Evolutionary conservation across 2,888 invertebrate species (phyloP).

Genomic region (Oxyteleia sp.): DNA sequence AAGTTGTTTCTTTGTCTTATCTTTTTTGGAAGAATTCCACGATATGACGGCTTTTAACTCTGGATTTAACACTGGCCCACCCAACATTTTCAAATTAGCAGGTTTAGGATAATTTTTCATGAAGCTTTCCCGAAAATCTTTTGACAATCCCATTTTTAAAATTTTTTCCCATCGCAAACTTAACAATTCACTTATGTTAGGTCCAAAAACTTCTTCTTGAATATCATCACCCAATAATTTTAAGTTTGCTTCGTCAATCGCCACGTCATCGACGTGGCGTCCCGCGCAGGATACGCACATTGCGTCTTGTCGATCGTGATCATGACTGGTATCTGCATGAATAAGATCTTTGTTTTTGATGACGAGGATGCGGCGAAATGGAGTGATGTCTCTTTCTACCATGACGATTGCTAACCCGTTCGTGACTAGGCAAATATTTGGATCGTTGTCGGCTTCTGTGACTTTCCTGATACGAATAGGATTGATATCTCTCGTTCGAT

Average conservation of each 20-base stretch:
- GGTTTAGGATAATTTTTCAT: conserved; percentile 9
- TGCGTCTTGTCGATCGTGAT: no score
- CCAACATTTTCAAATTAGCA: background rate
- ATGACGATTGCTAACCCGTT: no score
- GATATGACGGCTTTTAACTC: conserved; percentile 2
- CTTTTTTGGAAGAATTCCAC: background rate
- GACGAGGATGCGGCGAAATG: no score
- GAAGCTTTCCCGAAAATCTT: background rate
- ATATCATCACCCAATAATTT: conserved; percentile 10
- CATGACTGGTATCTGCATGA: no score
- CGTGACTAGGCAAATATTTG: no score
- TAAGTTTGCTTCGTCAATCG: no score
- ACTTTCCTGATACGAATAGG: no score
- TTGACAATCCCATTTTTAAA: conserved; percentile 2
- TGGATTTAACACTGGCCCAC: background rate
- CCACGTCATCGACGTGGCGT: conserved; percentile 13
- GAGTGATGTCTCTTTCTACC: no score
- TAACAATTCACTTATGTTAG: background rate
- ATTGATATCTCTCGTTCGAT: no score
- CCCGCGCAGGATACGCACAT: conserved; percentile 10
- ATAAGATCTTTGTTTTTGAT: no score
- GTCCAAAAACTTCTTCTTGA: background rate
- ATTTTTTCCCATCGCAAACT: conserved; percentile 7
- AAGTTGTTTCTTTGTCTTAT: background rate
- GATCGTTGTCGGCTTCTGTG: no score